Evolutionary conservation across 2,888 invertebrate genomes (phyloP).

Genomic region (Macrophya alboannulata): DNA sequence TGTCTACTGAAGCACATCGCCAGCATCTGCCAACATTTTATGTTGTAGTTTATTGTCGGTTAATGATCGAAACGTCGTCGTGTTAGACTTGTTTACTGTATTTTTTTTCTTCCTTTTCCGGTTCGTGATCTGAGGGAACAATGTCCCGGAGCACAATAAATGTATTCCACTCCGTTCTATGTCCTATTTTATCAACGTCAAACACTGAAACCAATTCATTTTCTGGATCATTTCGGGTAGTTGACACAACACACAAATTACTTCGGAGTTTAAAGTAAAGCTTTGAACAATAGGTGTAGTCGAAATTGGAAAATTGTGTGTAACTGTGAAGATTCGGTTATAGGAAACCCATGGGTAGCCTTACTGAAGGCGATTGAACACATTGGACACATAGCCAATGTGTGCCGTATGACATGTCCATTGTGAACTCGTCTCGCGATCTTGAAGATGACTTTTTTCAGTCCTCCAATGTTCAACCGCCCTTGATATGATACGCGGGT

Average conservation of each 20-base stretch:
- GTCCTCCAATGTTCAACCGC: background rate
- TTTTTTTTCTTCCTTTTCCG: background rate
- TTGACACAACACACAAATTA: background rate
- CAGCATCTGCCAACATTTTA: conserved; percentile 8
- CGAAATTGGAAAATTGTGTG: too few relatives aligned
- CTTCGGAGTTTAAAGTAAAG: background rate
- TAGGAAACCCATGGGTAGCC: too few relatives aligned
- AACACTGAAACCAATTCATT: background rate
- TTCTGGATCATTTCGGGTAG: background rate
- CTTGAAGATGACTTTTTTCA: background rate
- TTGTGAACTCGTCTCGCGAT: background rate
- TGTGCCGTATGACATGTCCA: too few relatives aligned
- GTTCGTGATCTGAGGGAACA: background rate
- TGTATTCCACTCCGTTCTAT: background rate
- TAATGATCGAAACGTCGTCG: background rate
- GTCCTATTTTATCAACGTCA: background rate
- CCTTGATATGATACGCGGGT: background rate
- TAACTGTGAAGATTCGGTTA: too few relatives aligned
- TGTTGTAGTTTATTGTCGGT: conserved; percentile 7
- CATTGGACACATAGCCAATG: too few relatives aligned
- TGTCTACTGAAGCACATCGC: background rate
- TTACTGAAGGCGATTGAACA: too few relatives aligned
- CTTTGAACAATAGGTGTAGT: background rate
- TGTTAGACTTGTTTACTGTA: background rate
- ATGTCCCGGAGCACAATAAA: background rate